These are phyloP conservation scores for Protonibea diacanthus DNA, from an alignment of 2,797 vertebrate genomes.

Conservation along the genomic window DNA sequence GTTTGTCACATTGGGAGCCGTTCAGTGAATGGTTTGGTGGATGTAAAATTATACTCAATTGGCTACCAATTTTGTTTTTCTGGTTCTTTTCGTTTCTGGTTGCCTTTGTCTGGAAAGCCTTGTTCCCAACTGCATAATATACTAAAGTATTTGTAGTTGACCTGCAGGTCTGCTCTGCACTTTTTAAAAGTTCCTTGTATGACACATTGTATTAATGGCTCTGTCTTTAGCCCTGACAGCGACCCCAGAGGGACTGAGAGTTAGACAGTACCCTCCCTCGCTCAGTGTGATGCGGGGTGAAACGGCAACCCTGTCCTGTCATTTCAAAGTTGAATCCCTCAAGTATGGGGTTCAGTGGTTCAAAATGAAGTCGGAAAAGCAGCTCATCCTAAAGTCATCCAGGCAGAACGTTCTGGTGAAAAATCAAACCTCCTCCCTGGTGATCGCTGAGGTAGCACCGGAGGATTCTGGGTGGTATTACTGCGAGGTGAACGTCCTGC, in stretches of 20 bases:
- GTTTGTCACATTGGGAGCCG: constrained; percentile 14
- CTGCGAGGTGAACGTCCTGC: constrained; percentile 68
- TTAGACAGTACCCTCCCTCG: constrained; percentile 55
- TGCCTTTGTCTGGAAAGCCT: constrained; percentile 7
- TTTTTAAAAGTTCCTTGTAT: constrained; percentile 56
- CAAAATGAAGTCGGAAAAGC: constrained; percentile 58
- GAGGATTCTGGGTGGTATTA: constrained; percentile 72
- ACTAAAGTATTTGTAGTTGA: constrained; percentile 53
- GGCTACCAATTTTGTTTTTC: constrained; percentile 8
- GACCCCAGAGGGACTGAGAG: constrained; percentile 54
- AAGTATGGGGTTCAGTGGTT: constrained; percentile 73
- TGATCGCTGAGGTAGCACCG: constrained; percentile 60
- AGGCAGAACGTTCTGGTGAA: constrained; percentile 37
- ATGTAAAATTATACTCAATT: constrained; percentile 31
- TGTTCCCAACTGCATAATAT: constrained; percentile 26
- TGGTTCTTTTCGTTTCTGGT: constrained; percentile 28
- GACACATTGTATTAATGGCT: constrained; percentile 65
- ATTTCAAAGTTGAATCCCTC: constrained; percentile 68
- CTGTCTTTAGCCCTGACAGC: constrained; percentile 67
- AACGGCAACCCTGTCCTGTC: constrained; percentile 70
- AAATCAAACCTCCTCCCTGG: constrained; percentile 66
- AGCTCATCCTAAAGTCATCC: constrained; percentile 57
- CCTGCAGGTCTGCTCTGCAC: constrained; percentile 25
- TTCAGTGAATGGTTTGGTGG: constrained; percentile 16
- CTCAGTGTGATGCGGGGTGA: constrained; percentile 63